Percentiles rank a stretch among this genome's conserved stretches.
phyloP scores from a whole-genome alignment of 2,797 vertebrate genomes.

The Enteromius trimaculatus region DNA sequence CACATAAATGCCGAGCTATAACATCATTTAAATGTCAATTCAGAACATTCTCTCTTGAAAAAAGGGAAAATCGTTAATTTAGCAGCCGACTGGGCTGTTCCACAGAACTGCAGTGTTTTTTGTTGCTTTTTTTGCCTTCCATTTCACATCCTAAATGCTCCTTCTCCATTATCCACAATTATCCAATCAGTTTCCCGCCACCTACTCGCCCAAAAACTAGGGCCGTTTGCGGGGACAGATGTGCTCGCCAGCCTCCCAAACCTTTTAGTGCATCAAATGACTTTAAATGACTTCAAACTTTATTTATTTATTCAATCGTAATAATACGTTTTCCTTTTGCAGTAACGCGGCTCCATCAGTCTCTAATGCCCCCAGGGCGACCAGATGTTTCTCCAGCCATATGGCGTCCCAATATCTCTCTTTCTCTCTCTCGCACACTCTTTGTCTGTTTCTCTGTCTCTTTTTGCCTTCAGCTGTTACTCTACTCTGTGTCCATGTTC shows the following conservation, averaged over 20 bases:
- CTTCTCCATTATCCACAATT: constrained; percentile 50
- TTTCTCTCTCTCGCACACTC: constrained; percentile 4
- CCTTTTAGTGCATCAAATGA: constrained; percentile 65
- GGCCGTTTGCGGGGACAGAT: constrained; percentile 50
- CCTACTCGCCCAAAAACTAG: constrained; percentile 35
- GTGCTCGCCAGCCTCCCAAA: constrained; percentile 58
- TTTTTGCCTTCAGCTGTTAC: constrained; percentile 13
- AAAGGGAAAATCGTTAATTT: constrained; percentile 8
- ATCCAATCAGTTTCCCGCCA: constrained; percentile 44
- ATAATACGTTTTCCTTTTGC: constrained; percentile 76
- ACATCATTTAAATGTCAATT: constrained; percentile 32
- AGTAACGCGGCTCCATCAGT: constrained; percentile 71
- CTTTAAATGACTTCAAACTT: constrained; percentile 72
- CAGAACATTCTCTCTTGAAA: constrained; percentile 5
- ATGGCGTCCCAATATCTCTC: constrained; percentile 41
- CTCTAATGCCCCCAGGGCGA: constrained; percentile 69
- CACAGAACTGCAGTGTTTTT: constrained; percentile 11
- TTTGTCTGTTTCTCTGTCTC: constrained; percentile 31
- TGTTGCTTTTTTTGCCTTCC: constrained; percentile 20
- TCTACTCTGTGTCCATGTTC: constrained; percentile 5
- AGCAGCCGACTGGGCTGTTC: constrained; percentile 23
- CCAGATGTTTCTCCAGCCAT: constrained; percentile 77
- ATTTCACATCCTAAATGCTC: constrained; percentile 47
- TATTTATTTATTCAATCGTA: constrained; percentile 80
- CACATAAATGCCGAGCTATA: constrained; percentile 15